phyloP scores from a whole-genome alignment of 2,113 vertebrate genomes.

The Oryzias melastigma region DNA sequence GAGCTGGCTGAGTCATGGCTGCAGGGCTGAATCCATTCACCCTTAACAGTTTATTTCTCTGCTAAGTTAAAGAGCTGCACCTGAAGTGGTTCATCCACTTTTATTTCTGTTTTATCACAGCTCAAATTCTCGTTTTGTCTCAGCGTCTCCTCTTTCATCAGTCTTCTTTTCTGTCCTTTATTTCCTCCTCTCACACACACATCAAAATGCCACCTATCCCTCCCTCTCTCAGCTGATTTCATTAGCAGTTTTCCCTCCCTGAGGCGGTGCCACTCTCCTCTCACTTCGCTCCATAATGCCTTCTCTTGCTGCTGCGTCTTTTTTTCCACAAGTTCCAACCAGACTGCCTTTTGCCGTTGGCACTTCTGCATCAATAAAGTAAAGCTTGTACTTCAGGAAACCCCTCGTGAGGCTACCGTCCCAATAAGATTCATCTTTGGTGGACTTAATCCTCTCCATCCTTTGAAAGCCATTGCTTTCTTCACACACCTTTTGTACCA shows the following conservation, averaged over 20 bases:
- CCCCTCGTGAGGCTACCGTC: background rate
- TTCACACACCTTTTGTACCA: slow-evolving; percentile 3
- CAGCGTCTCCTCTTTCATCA: slow-evolving; percentile 25
- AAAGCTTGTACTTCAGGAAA: slow-evolving; percentile 22
- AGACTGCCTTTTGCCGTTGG: slow-evolving; percentile 42
- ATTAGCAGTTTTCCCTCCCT: slow-evolving; percentile 53
- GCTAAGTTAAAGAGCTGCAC: background rate
- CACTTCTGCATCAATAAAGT: slow-evolving; percentile 28
- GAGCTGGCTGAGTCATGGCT: background rate
- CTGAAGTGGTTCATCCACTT: background rate
- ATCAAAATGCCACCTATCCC: slow-evolving; percentile 16
- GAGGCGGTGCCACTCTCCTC: slow-evolving; percentile 53
- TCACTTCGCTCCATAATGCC: slow-evolving; percentile 51
- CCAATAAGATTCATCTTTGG: background rate
- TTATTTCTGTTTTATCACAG: slow-evolving; percentile 18
- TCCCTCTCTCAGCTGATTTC: slow-evolving; percentile 57
- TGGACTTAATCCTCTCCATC: slow-evolving; percentile 34
- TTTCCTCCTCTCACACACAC: slow-evolving; percentile 19
- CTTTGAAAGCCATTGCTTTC: slow-evolving; percentile 36
- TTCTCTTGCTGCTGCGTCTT: slow-evolving; percentile 37
- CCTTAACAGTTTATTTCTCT: slow-evolving; percentile 2
- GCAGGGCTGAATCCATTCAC: background rate
- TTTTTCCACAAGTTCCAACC: slow-evolving; percentile 10
- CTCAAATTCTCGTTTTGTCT: slow-evolving; percentile 1
- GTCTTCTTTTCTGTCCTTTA: slow-evolving; percentile 11